Base-by-base conservation (phyloP, 2,888 invertebrate species). In the Perdita meconis region DNA sequence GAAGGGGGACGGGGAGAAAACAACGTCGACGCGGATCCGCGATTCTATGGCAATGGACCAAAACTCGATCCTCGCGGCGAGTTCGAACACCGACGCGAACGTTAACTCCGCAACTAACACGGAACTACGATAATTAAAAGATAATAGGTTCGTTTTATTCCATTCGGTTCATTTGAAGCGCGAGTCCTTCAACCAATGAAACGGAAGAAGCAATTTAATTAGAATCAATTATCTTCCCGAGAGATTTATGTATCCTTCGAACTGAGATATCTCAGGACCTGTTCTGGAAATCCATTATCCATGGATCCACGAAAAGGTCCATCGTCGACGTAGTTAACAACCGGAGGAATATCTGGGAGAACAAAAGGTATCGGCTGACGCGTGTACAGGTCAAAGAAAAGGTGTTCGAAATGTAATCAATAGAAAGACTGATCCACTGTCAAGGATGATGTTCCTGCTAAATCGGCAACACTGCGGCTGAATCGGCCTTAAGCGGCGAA, bases 341-440 rank as follows among this genome's bases (percentile, higher is more conserved):
- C 6, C n/a, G 12, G 19, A 10, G 36, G 36, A 36, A 55, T 10
- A 19, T 12, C 26, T 34, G 36, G 4, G 55, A 13, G 34, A 56
- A 56, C 56, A 56, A 38, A 22, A 24, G 24, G 22, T 13, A 19
- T 55, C 22, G 36, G 36, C 2, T 6, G 53, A 42, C 19, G 30
- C 40, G 36, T 16, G 56, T 26, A 47, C 22, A 42, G 44, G 19
- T 47, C 50, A 36, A 47, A 44, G 40, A 16, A 10, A 38, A 38
- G 42, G 65, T 65, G 55, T 68, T 64, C 24, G 10, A 47, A 68
- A 68, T 59, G 77, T 72, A 69, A 80, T 80, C 66, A 51, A 81
- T 72, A 76, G 72, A 76, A 76, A 76, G 66, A 76, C 78, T 74
- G 70, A 78, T 80, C 67, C 57, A 68, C 61, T 59, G 79, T 79